phyloP scores from a whole-genome alignment of 2,113 vertebrate genomes.

The Microtus ochrogaster region DNA sequence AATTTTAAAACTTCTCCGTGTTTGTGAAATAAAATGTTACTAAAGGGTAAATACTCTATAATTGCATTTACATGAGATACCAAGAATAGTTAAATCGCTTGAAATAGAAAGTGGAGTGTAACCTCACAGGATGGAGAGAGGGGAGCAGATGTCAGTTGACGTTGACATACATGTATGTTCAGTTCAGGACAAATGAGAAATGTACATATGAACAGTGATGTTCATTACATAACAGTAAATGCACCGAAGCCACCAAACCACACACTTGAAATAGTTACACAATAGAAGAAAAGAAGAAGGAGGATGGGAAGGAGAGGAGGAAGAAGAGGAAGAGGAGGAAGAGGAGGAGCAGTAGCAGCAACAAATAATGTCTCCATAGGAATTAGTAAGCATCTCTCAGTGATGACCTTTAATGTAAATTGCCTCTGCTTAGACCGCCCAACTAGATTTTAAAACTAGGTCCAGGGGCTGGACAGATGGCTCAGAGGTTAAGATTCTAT shows the following conservation, averaged over 20 bases:
- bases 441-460: not conserved
- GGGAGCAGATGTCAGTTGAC: not conserved
- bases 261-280: not conserved
- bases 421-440: not conserved
- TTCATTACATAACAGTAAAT: not conserved
- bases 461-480: too few species aligned
- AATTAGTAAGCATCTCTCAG: not conserved
- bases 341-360: not conserved
- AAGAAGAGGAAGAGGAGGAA: not conserved
- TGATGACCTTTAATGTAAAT: not conserved
- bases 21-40: constrained; percentile 50
- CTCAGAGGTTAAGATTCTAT: too few species aligned
- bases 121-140: not conserved
- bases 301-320: not conserved
- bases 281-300: not conserved
- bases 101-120: not conserved
- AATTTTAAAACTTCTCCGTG: not conserved
- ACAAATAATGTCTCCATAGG: not conserved
- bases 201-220: not conserved
- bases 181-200: not conserved
- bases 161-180: not conserved
- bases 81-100: not conserved
- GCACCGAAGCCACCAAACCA: not conserved
- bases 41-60: constrained; percentile 26
- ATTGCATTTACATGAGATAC: not conserved